Percentiles rank a stretch among this genome's conserved stretches.
These are phyloP conservation scores for Syngnathoides biaculeatus DNA, from an alignment of 2,113 vertebrate genomes.

Conservation along the genomic window DNA sequence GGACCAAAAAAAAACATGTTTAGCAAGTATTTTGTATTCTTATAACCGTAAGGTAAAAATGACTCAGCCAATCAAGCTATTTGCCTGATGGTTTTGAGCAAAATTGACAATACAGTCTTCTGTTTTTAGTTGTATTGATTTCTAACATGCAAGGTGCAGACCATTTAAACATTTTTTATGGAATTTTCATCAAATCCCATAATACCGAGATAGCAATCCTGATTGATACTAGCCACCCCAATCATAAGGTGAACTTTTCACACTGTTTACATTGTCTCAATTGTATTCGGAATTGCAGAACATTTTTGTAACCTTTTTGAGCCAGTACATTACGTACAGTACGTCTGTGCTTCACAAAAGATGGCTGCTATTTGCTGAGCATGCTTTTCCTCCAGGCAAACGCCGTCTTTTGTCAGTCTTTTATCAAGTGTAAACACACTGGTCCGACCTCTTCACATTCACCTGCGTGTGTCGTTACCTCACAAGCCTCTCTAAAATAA, in stretches of 20 bases:
- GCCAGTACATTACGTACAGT: not conserved
- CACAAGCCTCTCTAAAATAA: constrained; percentile 43
- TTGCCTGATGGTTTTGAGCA: too few relatives aligned
- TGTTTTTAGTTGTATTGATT: too few relatives aligned
- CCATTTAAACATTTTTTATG: too few relatives aligned
- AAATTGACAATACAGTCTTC: too few relatives aligned
- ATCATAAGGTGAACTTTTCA: not conserved
- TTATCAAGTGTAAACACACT: constrained; percentile 35
- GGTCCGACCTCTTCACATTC: constrained; percentile 9
- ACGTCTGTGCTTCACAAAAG: constrained; percentile 30
- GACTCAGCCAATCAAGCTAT: too few relatives aligned
- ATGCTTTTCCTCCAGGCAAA: constrained; percentile 16
- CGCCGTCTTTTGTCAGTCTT: constrained; percentile 6
- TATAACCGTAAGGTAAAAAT: too few relatives aligned
- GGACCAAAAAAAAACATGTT: too few relatives aligned
- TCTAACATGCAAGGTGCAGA: too few relatives aligned
- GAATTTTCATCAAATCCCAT: too few relatives aligned
- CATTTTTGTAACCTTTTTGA: not conserved
- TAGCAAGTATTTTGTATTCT: too few relatives aligned
- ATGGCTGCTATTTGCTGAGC: constrained; percentile 51
- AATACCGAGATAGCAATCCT: too few relatives aligned
- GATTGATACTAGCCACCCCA: not conserved
- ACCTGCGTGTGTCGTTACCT: constrained; percentile 36
- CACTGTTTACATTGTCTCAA: not conserved
- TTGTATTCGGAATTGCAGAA: not conserved